Base-by-base conservation (phyloP, 2,888 invertebrate species). In the Eupithecia pulchellata region DNA sequence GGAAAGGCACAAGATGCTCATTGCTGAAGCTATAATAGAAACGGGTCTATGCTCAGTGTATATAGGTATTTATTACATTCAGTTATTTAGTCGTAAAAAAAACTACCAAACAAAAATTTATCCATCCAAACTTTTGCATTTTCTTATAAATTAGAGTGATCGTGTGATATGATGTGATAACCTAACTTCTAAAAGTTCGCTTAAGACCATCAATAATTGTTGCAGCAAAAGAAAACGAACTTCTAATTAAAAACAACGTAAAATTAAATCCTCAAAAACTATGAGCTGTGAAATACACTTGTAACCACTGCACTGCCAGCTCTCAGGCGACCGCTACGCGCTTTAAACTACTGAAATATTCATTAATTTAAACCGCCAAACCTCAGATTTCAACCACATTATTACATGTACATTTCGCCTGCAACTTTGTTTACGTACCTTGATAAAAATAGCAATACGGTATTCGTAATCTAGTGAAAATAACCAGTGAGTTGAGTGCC, bases 321-420 rank as follows among this genome's bases (percentile, higher is more conserved):
- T 57, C 29, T 57, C 57, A 2, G 11, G 57, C 29, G 57, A 57
- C 17, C 57, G 17, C 52, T 52, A 52, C 25, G 20, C 25, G 52
- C 52, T 52, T 52, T 52, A 20, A 52, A 57, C 57, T 17, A 57
- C 57, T 57, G 17, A 57, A 57, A 29, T 29, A 57, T 57, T 57
- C 29, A 17, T 57, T 57, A 57, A 57, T 57, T 57, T 29, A 1
- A 29, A 17, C 57, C 29, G 57, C 57, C 17, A 57, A 29, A 29
- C 29, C 52, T 29, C 14, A 57, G 29, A 0, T 57, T 57, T 29
- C 25, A 52, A 52, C 52, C 20, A 52, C 25, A 2, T 52, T 11
- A 52, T 25, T 25, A 52, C 11, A 52, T 4, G 4, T 25, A 25
- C 11, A 0, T 25, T 52, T 13, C 4, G 3, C 1, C 25, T 8